phyloP scores from a whole-genome alignment of 2,888 invertebrate genomes.

The Lagria hirta region DNA sequence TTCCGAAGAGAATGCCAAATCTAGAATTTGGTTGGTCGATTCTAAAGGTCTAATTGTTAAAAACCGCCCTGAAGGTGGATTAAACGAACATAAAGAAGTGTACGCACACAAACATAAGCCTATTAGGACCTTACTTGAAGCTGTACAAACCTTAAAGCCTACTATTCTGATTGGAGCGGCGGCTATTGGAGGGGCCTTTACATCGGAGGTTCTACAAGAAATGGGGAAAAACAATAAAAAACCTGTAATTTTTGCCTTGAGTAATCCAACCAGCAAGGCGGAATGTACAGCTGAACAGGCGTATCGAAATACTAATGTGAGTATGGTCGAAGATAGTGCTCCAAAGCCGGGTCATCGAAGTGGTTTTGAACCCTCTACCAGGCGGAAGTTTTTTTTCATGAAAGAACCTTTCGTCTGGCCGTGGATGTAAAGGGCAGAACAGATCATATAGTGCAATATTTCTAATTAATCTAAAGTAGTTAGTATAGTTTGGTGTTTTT shows the following conservation, averaged over 20 bases:
- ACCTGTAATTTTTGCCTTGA: slow-evolving; percentile 96
- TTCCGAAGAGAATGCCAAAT: slow-evolving; percentile 71
- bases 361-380: too few species aligned
- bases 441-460: too few species aligned
- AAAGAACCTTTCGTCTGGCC: too few species aligned
- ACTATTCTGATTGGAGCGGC: slow-evolving; percentile 93
- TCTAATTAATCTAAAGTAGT: slow-evolving; percentile 5
- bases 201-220: slow-evolving; percentile 75
- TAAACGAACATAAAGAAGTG: slow-evolving; percentile 75
- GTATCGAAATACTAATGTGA: slow-evolving; percentile 81
- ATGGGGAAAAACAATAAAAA: slow-evolving; percentile 83
- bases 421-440: too few species aligned
- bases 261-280: slow-evolving; percentile 97
- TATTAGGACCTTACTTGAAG: slow-evolving; percentile 76
- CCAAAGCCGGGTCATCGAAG: too few species aligned
- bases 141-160: slow-evolving; percentile 80
- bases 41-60: slow-evolving; percentile 92
- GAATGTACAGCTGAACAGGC: slow-evolving; percentile 99
- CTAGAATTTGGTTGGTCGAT: slow-evolving; percentile 93
- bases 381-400: too few species aligned
- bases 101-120: slow-evolving; percentile 81
- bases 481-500: slow-evolving; percentile 3
- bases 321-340: too few species aligned
- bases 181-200: slow-evolving; percentile 93
- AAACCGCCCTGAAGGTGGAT: slow-evolving; percentile 78